These are phyloP conservation scores for Papilio glaucus DNA, from an alignment of 1,140 invertebrate genomes.

Conservation along the genomic window DNA sequence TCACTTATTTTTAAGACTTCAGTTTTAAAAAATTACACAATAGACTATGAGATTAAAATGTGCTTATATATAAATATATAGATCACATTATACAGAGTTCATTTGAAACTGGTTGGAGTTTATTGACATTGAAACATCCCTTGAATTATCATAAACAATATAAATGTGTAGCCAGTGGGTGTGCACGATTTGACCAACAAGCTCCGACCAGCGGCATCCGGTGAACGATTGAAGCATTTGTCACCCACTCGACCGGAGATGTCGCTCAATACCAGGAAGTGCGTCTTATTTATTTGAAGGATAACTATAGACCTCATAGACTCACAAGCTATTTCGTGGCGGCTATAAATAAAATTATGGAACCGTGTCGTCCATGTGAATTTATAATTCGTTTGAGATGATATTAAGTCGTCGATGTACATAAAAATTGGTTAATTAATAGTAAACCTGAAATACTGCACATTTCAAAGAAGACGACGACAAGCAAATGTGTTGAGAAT, in stretches of 20 bases:
- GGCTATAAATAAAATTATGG: background rate
- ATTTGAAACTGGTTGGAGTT: background rate
- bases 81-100: background rate
- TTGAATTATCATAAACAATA: constrained; percentile 2
- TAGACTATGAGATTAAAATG: too few relatives aligned
- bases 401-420: too few relatives aligned
- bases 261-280: constrained; percentile 39
- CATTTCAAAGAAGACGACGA: too few relatives aligned
- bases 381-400: background rate
- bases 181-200: constrained; percentile 51
- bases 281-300: constrained; percentile 39
- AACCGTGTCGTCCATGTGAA: background rate
- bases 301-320: constrained; percentile 35
- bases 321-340: constrained; percentile 38
- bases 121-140: background rate
- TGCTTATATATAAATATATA: too few relatives aligned
- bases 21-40: too few relatives aligned
- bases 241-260: constrained; percentile 50
- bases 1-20: too few relatives aligned
- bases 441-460: too few relatives aligned
- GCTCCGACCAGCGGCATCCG: constrained; percentile 52
- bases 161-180: constrained; percentile 11
- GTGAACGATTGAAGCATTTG: constrained; percentile 66
- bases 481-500: too few relatives aligned
- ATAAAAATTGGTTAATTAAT: too few relatives aligned